These are phyloP conservation scores for Pampus argenteus DNA, from an alignment of 2,797 vertebrate genomes.

Conservation along the genomic window DNA sequence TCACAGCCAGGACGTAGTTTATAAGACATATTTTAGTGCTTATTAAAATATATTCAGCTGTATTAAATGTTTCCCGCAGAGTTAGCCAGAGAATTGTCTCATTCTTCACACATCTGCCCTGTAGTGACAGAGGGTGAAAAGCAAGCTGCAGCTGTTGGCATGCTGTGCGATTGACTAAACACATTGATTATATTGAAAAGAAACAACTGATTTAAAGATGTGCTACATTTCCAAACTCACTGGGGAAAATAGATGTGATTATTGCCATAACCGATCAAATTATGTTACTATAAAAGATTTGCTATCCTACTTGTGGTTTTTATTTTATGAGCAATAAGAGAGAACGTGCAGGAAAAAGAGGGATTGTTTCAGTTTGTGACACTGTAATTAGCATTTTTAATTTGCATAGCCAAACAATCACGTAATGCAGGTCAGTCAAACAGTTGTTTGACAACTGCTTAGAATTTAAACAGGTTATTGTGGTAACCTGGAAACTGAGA, in stretches of 20 bases:
- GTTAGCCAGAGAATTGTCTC: conserved; percentile 55
- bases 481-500: not conserved
- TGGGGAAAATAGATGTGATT: conserved; percentile 16
- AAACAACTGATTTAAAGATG: conserved; percentile 22
- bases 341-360: not conserved
- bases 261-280: conserved; percentile 10
- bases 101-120: conserved; percentile 38
- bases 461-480: not conserved
- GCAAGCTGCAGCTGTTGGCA: not conserved
- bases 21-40: conserved; percentile 50
- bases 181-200: conserved; percentile 1
- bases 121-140: conserved; percentile 24
- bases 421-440: not conserved
- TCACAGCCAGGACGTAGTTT: conserved; percentile 46
- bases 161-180: conserved; percentile 8
- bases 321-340: conserved; percentile 16
- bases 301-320: conserved; percentile 29
- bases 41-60: conserved; percentile 52
- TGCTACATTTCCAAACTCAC: conserved; percentile 16
- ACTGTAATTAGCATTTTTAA: not conserved
- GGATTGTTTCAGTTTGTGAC: not conserved
- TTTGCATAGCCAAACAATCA: too few species aligned
- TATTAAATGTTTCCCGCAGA: conserved; percentile 66
- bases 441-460: not conserved
- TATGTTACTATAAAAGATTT: conserved; percentile 9